A percentile compares a stretch with the other conserved stretches of the same genome.
Conservation (phyloP, 1,140 invertebrate species). For the Arion vulgaris region DNA sequence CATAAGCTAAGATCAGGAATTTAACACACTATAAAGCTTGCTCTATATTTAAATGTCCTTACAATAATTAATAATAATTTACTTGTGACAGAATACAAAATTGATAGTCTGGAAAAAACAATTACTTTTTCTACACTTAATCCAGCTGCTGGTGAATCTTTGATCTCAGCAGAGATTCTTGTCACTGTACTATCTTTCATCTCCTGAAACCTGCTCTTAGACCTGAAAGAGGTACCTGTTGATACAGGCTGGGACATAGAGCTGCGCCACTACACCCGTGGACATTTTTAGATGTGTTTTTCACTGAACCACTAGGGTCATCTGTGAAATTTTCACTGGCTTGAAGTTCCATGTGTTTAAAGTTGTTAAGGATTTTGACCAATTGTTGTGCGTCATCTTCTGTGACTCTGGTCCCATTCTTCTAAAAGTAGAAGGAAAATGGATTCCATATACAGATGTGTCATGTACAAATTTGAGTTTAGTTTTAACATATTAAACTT, state of each 20-base stretch:
- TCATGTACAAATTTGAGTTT: too few species aligned
- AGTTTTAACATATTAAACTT: too few species aligned
- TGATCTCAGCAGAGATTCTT: not conserved
- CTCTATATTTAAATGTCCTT: too few species aligned
- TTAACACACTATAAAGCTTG: too few species aligned
- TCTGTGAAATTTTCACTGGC: conserved; percentile 22
- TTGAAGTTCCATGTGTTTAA: conserved; percentile 65
- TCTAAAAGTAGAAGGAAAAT: not conserved
- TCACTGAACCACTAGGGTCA: not conserved
- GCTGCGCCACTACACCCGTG: not conserved
- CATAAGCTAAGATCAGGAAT: too few species aligned
- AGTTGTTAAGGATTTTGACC: conserved; percentile 61
- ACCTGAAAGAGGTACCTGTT: conserved; percentile 35
- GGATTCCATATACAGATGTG: too few species aligned
- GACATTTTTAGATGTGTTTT: not conserved
- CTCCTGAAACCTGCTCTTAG: conserved; percentile 44
- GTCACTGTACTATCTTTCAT: conserved; percentile 22
- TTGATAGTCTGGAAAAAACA: too few species aligned
- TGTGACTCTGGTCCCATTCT: conserved; percentile 49
- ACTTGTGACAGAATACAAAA: too few species aligned
- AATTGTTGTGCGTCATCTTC: conserved; percentile 60
- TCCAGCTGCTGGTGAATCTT: not conserved
- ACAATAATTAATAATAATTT: too few species aligned
- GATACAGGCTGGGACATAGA: conserved; percentile 33
- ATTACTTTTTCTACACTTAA: not conserved